Evolutionary conservation across 2,113 vertebrate genomes (phyloP), one percentile per base, ranked within the genome.

Genomic region (Odobenus rosmarus): DNA sequence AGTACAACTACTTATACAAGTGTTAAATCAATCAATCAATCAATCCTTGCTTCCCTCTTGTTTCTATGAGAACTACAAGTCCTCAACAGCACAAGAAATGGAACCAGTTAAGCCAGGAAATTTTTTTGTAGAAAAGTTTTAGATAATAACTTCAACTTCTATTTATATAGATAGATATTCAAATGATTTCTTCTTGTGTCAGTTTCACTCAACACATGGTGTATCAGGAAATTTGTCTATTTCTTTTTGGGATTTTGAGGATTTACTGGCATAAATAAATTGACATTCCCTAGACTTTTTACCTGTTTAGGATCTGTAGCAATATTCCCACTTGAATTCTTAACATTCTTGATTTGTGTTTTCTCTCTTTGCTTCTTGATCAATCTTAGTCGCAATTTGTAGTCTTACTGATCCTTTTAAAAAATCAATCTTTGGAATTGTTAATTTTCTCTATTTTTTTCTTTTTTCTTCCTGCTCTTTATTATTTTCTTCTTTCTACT

Each of bases 121-220:
- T 67, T 76, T 86, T 46, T 28, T 62, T 84, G 6, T 46, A 31
- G n/a, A 64, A 5, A 93, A 5, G 11, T 39, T 72, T 95, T 92
- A 92, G 0, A 59, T 92, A 90, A 83, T 72, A 14, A 77, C 79
- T 36, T 88, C 39, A 76, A 80, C 28, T 74, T 90, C 21, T 69
- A 21, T 36, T 87, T 85, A 26, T n/a, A 31, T 57, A 92, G 19
- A 89, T 2, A 90, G 33, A 33, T 69, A 51, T 62, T 39, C 49
- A 80, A 67, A 84, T 72, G 42, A 93, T 80, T 95, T 94, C 81
- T 93, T 79, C 61, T 53, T 76, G 18, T 24, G 62, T 51, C 55
- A 28, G 46, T 62, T 84, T 88, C 83, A 36, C 46, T 85, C 84
- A 95, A 62, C 33, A 42, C 31, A 49, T 46, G 67, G 6, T 23